Conservation (phyloP, 2,113 vertebrate genomes). For the Camelus bactrianus region DNA sequence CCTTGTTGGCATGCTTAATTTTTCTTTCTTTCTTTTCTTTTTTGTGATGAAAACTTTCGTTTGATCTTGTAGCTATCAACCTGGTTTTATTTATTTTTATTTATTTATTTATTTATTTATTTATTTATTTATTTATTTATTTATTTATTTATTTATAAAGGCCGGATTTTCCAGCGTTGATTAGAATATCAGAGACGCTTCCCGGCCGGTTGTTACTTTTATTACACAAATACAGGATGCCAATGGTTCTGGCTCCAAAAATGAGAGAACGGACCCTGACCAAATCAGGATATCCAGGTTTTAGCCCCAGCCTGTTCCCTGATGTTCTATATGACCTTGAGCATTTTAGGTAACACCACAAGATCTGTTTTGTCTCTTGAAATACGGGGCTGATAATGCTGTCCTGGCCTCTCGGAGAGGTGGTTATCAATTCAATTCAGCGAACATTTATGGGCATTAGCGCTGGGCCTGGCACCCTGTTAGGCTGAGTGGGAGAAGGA, state of each 20-base stretch:
- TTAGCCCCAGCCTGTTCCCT: neutral
- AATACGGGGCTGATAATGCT: neutral
- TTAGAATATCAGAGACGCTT: constrained; percentile 16
- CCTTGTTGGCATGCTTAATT: constrained; percentile 73
- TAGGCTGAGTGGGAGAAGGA: neutral
- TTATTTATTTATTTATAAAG: constrained; percentile 40
- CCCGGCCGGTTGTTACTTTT: neutral
- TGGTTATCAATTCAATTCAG: neutral
- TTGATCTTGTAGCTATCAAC: constrained; percentile 77
- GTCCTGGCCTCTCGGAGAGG: neutral
- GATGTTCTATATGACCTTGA: constrained; percentile 42
- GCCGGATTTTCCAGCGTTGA: constrained; percentile 34
- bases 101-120: too few species aligned
- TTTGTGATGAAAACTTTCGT: constrained; percentile 72
- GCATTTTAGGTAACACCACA: neutral
- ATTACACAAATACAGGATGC: neutral
- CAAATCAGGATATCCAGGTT: neutral
- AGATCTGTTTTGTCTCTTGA: neutral
- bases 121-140: neutral
- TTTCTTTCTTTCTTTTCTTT: constrained; percentile 58
- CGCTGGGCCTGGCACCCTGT: neutral
- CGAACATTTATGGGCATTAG: neutral
- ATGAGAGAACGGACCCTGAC: neutral
- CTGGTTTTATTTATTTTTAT: constrained; percentile 41
- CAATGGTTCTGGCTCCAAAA: constrained; percentile 32